Percentiles rank a stretch among this genome's conserved stretches.
Evolutionary conservation across 2,888 invertebrate species (phyloP).

Genomic region (Theretra japonica): DNA sequence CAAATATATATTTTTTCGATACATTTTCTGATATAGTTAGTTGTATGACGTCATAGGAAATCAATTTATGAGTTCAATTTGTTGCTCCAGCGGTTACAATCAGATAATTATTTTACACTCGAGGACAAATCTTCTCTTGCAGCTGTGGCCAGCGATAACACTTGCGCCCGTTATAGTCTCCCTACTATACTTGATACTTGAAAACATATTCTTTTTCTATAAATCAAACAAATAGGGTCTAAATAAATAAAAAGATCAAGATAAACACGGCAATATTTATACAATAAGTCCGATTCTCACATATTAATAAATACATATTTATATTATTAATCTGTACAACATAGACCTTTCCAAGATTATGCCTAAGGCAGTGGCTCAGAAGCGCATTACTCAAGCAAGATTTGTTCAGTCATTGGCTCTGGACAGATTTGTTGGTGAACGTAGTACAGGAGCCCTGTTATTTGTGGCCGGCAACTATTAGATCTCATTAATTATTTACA

Average conservation of each 20-base stretch:
- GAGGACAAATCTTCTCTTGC: constrained; percentile 74
- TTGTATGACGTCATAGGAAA: constrained; percentile 67
- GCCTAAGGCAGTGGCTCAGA: no score
- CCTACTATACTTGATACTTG: constrained; percentile 53
- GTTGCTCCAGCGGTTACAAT: constrained; percentile 69
- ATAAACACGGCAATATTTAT: no score
- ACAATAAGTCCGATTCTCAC: no score
- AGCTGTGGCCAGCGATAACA: constrained; percentile 78
- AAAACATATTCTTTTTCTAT: neutral
- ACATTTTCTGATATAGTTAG: neutral
- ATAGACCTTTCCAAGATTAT: no score
- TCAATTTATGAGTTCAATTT: constrained; percentile 75
- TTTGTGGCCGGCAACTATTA: no score
- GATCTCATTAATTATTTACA: no score
- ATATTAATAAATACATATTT: no score
- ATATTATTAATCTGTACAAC: no score
- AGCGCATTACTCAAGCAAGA: no score
- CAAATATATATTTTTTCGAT: neutral
- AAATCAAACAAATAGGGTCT: neutral
- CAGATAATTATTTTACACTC: constrained; percentile 78
- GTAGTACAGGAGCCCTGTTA: no score
- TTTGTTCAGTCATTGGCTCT: no score
- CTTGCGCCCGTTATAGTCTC: constrained; percentile 34
- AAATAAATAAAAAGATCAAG: neutral
- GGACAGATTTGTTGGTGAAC: no score